Percentiles rank a stretch among this genome's conserved stretches.
Evolutionary conservation across 2,888 invertebrate genomes (phyloP).

Genomic region (Mesochorus sp.): DNA sequence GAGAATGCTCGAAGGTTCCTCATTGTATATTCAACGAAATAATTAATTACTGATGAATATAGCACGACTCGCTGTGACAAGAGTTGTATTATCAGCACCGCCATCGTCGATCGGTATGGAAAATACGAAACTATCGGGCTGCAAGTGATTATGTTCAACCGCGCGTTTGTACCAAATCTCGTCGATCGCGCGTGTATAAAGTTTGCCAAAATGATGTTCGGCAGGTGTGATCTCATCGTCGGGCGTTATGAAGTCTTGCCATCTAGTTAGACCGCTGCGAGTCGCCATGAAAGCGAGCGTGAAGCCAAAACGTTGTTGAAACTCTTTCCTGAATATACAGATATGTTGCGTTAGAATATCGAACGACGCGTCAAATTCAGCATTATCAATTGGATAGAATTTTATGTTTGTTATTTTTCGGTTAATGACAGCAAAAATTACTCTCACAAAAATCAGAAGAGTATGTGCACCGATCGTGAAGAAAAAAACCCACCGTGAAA

Average conservation of each 20-base stretch:
- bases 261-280: constrained; percentile 94
- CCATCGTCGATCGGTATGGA: constrained; percentile 89
- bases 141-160: constrained; percentile 91
- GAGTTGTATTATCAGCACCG: constrained; percentile 84
- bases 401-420: not conserved
- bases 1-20: constrained; percentile 2
- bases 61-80: constrained; percentile 94
- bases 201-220: constrained; percentile 87
- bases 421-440: not conserved
- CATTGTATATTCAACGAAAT: constrained; percentile 8
- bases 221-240: constrained; percentile 81
- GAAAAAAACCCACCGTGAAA: not conserved
- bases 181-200: constrained; percentile 91
- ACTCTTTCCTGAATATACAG: constrained; percentile 87
- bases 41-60: constrained; percentile 84
- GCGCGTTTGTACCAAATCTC: constrained; percentile 95
- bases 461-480: not conserved
- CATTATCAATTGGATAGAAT: not conserved
- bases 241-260: constrained; percentile 92
- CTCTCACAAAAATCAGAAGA: not conserved
- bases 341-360: not conserved
- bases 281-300: constrained; percentile 94
- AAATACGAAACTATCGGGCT: constrained; percentile 92
- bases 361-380: not conserved
- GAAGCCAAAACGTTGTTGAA: constrained; percentile 92